Base-by-base conservation (phyloP, 2,888 invertebrate genomes). In the Labia minor region DNA sequence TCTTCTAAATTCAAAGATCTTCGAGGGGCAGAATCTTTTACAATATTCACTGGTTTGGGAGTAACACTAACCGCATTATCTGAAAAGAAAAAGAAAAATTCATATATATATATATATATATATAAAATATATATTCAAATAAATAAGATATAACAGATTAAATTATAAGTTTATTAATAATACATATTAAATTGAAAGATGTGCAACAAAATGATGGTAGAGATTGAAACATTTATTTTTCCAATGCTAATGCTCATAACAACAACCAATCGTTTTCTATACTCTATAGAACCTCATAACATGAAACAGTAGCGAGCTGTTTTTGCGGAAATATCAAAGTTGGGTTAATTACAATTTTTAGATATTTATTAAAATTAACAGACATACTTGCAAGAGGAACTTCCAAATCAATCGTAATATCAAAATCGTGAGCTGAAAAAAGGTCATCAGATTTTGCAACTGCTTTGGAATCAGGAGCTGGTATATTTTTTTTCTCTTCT, bases 391-490 rank as follows among this genome's bases (percentile, higher is more conserved):
- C 86, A 72, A 88, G 80, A 65, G 92, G 88, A 72, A 92, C 86
- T 78, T 92, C 92, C 67, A 94, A 78, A 76, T 97, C 95, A 71
- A 98, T 95, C 77, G 88, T 91, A 73, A 95, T 93, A 74, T 98
- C 97, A 79, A 98, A 97, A 79, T 98, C 93, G 76, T 98, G 98
- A 26, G 81, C 81, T 21, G 80, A 80, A 72, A 81, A 81, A 33
- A 81, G 74, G 71, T 84, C 83, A 67, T 82, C 82, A 21, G 78
- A 72, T 62, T 71, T 71, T 19, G 37, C 21, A 1, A 62, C 64
- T 16, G 16, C 66, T 61, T 67, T 71, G 66, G 67, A 68, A 67
- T 74, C 74, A 64, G 73, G 70, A n/a, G 2, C 49, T 8, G 49
- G 16, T 11, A 14, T 10, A 10, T 4, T 8, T 62, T 69, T 67